Evolutionary conservation across 2,888 invertebrate genomes (phyloP), one percentile per base, ranked within the genome.

Genomic region (Cryptosula pallasiana): DNA sequence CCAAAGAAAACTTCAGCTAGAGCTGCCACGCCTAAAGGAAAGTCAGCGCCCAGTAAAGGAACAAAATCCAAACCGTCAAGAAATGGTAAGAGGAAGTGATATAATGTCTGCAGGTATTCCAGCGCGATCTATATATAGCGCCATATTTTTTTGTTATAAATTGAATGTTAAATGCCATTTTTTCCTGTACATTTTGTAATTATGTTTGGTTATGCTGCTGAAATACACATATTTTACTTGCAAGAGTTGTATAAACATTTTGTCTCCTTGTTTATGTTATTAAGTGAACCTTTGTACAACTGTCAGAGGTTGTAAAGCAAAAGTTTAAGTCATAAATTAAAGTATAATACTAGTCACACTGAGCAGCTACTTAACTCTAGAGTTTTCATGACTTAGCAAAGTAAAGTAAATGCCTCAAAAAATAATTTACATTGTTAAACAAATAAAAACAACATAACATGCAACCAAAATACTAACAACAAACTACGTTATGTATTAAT

Each of bases 1-100:
- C n/a, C 63, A 32, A 32, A 63, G 32, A 63, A 34, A n/a, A 5
- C 63, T 32, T 9, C 63, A 63, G 32, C 63, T 29, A 63, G 32
- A n/a, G n/a, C 63, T 27, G 2, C 63, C 9, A 32, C 5, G 1
- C 20, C 25, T 5, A 63, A 63, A 63, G 13, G 25, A 5, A 63
- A 63, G 9, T 9, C 63, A 13, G 2, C 63, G 2, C 3, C 27
- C 2, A 63, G n/a, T 27, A 63, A 63, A 32, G 27, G 32, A 32
- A 63, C 5, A 20, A 45, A 45, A 20, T 20, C 45, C 9, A 5
- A 20, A 45, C 5, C 45, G 9, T 45, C 45, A 45, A 45, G 45
- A 45, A 20, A 20, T 45, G 45, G 45, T 45, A 45, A 45, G 45
- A 45, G 45, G 20, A 45, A 45, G 20, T 45, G 20, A 45, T 13